Evolutionary conservation across 2,113 vertebrate species (phyloP).

Genomic region (Nycticorax nycticorax): DNA sequence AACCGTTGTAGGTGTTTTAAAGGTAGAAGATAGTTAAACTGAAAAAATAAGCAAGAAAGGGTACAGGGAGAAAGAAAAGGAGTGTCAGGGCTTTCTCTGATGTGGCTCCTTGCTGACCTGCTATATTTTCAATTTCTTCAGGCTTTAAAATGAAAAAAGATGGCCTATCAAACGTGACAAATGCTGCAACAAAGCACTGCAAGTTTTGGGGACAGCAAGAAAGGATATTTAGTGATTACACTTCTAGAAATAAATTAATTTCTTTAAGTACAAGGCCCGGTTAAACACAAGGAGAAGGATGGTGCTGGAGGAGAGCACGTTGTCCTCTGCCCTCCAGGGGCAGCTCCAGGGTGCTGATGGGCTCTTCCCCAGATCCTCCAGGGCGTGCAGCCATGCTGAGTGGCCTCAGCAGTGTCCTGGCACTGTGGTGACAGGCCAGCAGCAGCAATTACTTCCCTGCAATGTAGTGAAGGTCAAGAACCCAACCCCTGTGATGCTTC

Average conservation of each 20-base stretch:
- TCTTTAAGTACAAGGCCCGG: neutral
- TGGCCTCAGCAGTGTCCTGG: neutral
- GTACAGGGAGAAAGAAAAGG: neutral
- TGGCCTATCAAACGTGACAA: neutral
- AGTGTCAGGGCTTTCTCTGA: neutral
- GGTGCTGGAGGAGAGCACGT: too few relatives aligned
- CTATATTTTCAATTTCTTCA: neutral
- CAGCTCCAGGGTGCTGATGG: fast-evolving
- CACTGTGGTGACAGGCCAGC: neutral
- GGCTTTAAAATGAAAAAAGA: neutral
- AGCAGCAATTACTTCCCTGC: neutral
- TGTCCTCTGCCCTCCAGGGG: neutral
- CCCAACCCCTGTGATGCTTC: neutral
- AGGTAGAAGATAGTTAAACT: neutral
- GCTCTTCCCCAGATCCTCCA: neutral
- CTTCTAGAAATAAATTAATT: neutral
- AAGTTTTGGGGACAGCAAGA: neutral
- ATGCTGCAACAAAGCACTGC: neutral
- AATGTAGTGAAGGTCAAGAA: fast-evolving
- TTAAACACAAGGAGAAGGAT: neutral
- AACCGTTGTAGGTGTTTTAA: neutral
- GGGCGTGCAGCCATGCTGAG: neutral
- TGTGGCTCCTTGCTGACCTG: neutral
- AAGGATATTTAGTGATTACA: neutral
- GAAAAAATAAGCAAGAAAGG: neutral